Evolutionary conservation across 1,140 invertebrate genomes (phyloP), one percentile per base, ranked within the genome.

Genomic region (Gryon sp.): DNA sequence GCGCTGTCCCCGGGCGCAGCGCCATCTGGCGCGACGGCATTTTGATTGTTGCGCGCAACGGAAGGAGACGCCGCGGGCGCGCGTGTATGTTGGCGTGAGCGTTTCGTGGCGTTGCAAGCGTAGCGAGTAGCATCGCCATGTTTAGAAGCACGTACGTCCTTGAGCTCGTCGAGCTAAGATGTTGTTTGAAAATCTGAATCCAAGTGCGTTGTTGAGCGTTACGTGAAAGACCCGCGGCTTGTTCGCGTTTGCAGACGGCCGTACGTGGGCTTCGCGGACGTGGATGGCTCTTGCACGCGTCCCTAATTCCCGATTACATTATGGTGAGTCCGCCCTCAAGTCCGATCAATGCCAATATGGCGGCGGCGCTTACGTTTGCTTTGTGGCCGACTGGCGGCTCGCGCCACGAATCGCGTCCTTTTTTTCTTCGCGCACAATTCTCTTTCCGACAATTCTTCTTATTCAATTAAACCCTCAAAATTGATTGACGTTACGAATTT

Each of bases 281-380:
- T 87, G 88, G 90, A 91, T 91, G 90, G 87, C 84, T 75, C 66
- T 81, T 76, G 83, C 86, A 84, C 85, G 81, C 82, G 76, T 82
- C 81, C 82, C 85, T 89, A 90, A 87, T 90, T 91, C 88, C 89
- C 89, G 90, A 91, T 91, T 90, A 90, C 89, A 89, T 87, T 89
- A 90, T 90, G 91, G 90, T 92, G 89, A 92, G 91, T 91, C 83
- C 68, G 81, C 78, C 76, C 82, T 81, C 74, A 76, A 68, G 68
- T 79, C 62, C 30, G 76, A 78, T 79, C 82, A 86, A 84, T 84
- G 83, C 85, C 87, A 91, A 91, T 83, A 92, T 92, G 91, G 91
- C 91, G 91, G 91, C 91, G 84, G 90, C 82, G 83, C 78, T 52
- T 74, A 80, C 86, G 84, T 85, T 89, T 89, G 84, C 89, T 90